Percentiles rank a stretch among this genome's conserved stretches.
phyloP scores from a whole-genome alignment of 1,140 invertebrate genomes.

The Caenorhabditis latens region DNA sequence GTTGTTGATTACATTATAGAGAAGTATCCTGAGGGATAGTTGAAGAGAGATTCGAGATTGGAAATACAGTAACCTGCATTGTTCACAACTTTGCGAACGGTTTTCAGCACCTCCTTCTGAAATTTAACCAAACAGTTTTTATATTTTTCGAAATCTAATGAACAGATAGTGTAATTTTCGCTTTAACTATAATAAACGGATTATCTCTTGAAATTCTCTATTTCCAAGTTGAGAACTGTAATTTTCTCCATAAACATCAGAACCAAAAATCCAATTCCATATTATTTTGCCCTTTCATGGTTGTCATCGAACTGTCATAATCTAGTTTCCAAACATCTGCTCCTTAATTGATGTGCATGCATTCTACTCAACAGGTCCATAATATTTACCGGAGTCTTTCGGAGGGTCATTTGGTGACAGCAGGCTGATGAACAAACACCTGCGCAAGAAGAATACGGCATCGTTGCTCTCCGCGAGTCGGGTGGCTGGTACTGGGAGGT shows the following conservation, averaged over 20 bases:
- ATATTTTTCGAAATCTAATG: too few relatives aligned
- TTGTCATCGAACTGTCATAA: constrained; percentile 48
- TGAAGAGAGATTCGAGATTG: too few relatives aligned
- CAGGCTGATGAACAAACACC: constrained; percentile 48
- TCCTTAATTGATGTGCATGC: constrained; percentile 47
- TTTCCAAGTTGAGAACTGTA: too few relatives aligned
- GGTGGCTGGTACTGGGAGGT: constrained; percentile 28
- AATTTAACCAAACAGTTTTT: too few relatives aligned
- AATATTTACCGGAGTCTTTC: constrained; percentile 14
- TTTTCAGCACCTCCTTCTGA: too few relatives aligned
- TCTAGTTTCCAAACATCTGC: constrained; percentile 32
- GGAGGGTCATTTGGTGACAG: constrained; percentile 30
- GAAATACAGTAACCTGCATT: too few relatives aligned
- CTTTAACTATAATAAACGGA: too few relatives aligned
- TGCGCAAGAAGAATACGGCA: neutral
- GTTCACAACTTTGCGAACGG: too few relatives aligned
- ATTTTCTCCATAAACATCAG: neutral
- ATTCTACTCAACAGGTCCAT: constrained; percentile 50
- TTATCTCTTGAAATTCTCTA: too few relatives aligned
- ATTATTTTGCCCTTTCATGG: neutral
- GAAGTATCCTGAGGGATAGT: too few relatives aligned
- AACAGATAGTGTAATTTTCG: too few relatives aligned
- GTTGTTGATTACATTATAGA: neutral
- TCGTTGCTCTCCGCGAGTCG: neutral
- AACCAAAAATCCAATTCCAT: neutral